A percentile compares a stretch with the other conserved stretches of the same genome.
Evolutionary conservation across 2,113 vertebrate species (phyloP).

Genomic region (Amblyornis subalaris): DNA sequence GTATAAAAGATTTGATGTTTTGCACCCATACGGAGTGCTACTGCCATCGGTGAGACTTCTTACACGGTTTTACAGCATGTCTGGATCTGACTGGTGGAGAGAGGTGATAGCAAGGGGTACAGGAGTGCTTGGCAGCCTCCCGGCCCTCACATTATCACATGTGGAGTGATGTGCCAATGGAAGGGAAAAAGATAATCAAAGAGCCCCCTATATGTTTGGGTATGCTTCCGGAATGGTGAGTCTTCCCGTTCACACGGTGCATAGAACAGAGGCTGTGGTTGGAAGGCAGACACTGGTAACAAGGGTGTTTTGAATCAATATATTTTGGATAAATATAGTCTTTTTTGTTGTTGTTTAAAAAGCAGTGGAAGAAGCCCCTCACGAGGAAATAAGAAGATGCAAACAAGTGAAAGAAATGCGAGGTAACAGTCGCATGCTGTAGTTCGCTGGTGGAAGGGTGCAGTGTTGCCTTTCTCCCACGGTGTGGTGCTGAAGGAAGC

Average conservation of each 20-base stretch:
- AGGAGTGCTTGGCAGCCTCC: not conserved
- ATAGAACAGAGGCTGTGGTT: not conserved
- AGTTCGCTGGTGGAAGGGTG: not conserved
- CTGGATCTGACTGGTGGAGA: not conserved
- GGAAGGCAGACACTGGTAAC: not conserved
- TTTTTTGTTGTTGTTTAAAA: not conserved
- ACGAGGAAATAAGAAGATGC: fast-evolving
- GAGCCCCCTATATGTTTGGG: not conserved
- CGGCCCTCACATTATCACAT: not conserved
- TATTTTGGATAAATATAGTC: not conserved
- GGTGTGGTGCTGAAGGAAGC: not conserved
- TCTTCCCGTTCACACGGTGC: not conserved
- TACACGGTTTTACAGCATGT: not conserved
- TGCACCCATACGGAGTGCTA: fast-evolving
- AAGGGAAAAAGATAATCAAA: not conserved
- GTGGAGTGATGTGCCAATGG: fast-evolving
- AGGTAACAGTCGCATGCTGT: fast-evolving
- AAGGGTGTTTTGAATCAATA: not conserved
- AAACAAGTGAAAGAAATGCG: fast-evolving
- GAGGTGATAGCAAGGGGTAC: not conserved
- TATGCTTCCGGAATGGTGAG: not conserved
- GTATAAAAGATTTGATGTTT: not conserved
- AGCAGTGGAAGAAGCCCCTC: not conserved
- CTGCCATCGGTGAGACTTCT: not conserved
- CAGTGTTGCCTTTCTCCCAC: not conserved